phyloP scores from a whole-genome alignment of 2,113 vertebrate species.

The Excalfactoria chinensis region DNA sequence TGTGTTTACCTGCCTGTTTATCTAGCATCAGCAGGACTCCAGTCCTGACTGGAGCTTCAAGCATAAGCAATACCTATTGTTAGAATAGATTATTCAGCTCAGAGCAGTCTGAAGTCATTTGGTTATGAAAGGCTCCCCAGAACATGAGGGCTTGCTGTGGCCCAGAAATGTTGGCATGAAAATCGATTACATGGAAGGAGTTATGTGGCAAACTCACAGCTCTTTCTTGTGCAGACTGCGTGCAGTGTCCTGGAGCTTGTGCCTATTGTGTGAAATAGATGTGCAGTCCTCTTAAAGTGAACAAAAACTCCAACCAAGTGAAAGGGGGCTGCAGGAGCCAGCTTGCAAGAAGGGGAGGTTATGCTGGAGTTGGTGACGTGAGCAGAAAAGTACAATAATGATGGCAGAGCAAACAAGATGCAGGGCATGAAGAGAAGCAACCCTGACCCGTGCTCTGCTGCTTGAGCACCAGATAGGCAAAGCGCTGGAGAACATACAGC shows the following conservation, averaged over 20 bases:
- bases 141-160: constrained; percentile 23
- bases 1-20: constrained; percentile 37
- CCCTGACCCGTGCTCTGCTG: fast-evolving
- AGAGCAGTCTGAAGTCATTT: constrained; percentile 33
- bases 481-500: background rate
- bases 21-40: background rate
- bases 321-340: background rate
- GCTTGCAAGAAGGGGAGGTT: background rate
- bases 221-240: background rate
- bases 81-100: constrained; percentile 5
- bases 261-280: background rate
- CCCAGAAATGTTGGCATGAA: constrained; percentile 21
- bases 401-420: background rate
- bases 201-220: background rate
- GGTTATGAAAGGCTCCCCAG: constrained; percentile 49
- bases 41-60: background rate
- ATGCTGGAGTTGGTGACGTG: background rate
- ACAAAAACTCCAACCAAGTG: background rate
- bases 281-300: background rate
- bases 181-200: constrained; percentile 31
- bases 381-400: background rate
- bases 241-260: background rate
- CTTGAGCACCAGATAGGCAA: background rate
- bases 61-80: constrained; percentile 36
- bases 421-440: fast-evolving